Evolutionary conservation across 2,113 vertebrate species (phyloP).

Genomic region (Toxotes jaculatrix): DNA sequence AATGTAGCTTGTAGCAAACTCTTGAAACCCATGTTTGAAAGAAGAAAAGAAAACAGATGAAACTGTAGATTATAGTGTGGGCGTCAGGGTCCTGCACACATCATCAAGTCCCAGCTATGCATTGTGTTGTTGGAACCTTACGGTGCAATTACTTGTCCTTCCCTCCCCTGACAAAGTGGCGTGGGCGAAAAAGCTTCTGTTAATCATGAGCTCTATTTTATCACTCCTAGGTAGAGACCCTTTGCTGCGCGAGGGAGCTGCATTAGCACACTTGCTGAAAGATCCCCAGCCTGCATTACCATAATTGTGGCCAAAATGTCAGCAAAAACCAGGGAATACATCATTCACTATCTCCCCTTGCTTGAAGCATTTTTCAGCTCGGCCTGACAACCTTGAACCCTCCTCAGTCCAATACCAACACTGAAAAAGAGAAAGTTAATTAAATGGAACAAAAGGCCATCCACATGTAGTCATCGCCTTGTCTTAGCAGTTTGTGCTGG

Average conservation of each 20-base stretch:
- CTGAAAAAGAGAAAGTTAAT: conserved; percentile 62
- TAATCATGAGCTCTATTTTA: conserved; percentile 82
- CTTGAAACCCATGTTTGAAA: conserved; percentile 22
- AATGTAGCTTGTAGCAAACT: conserved; percentile 44
- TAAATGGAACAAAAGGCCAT: conserved; percentile 70
- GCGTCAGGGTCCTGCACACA: conserved; percentile 74
- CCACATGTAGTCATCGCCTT: conserved; percentile 37
- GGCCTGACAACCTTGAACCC: conserved; percentile 42
- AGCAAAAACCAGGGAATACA: conserved; percentile 59
- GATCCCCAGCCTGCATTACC: conserved; percentile 64
- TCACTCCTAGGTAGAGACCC: conserved; percentile 77
- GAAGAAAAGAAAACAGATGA: conserved; percentile 6
- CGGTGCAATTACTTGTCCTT: conserved; percentile 79
- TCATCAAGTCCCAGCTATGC: conserved; percentile 77
- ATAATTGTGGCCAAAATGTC: conserved; percentile 77
- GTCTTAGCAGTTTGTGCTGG: conserved; percentile 44
- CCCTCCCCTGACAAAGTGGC: conserved; percentile 72
- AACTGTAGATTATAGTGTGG: conserved; percentile 75
- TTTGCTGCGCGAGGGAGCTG: conserved; percentile 55
- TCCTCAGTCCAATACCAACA: conserved; percentile 32
- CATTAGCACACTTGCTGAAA: conserved; percentile 72
- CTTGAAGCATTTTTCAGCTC: conserved; percentile 55
- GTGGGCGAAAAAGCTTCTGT: conserved; percentile 80
- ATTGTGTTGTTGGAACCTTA: conserved; percentile 77
- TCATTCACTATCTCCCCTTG: conserved; percentile 45